These are phyloP conservation scores for Tipula helvola DNA, from an alignment of 2,888 invertebrate genomes.

Conservation along the genomic window DNA sequence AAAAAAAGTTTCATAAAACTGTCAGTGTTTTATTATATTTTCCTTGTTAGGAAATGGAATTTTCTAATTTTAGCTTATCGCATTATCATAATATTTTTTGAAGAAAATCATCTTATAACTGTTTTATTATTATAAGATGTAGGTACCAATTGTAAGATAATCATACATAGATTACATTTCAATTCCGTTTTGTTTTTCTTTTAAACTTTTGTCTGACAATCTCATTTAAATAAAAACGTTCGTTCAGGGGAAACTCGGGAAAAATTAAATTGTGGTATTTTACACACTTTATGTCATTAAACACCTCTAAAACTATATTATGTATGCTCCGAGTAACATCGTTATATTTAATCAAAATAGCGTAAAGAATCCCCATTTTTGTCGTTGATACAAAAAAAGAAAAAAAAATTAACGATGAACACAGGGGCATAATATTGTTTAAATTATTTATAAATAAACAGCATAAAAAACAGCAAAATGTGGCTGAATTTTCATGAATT, in stretches of 20 bases:
- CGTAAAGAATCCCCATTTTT: neutral
- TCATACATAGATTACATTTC: neutral
- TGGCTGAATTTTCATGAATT: neutral
- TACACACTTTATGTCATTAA: neutral
- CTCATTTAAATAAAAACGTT: neutral
- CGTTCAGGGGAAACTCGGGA: neutral
- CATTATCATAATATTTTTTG: neutral
- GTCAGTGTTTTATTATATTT: neutral
- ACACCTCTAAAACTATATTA: neutral
- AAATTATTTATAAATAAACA: neutral
- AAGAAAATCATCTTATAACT: neutral
- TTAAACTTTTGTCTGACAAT: neutral
- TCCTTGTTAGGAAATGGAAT: neutral
- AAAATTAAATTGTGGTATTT: neutral
- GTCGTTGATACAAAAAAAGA: neutral
- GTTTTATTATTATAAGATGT: neutral
- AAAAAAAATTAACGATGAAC: neutral
- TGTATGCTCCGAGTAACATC: neutral
- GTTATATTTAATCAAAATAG: neutral
- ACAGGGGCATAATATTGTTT: neutral
- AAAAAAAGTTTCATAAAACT: neutral
- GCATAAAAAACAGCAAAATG: neutral
- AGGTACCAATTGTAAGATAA: neutral
- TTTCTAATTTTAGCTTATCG: neutral
- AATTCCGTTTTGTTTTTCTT: neutral